Evolutionary conservation across 2,888 invertebrate species (phyloP).

Genomic region (Erpobdella octoculata): DNA sequence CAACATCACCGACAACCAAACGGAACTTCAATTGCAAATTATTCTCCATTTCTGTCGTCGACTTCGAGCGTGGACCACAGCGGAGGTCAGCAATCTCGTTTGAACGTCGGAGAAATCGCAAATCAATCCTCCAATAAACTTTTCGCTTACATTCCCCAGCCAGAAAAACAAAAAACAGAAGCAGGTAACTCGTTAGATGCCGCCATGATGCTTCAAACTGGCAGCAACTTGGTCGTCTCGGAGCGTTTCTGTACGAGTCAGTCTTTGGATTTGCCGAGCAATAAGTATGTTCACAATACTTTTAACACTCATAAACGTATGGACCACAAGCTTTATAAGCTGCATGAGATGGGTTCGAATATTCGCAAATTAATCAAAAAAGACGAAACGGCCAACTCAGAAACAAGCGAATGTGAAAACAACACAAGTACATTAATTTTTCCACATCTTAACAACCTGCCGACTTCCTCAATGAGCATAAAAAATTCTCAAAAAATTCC

Average conservation of each 20-base stretch:
- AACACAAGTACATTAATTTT: too few relatives aligned
- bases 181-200: neutral
- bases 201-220: neutral
- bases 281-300: too few relatives aligned
- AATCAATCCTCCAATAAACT: neutral
- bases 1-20: too few relatives aligned
- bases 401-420: too few relatives aligned
- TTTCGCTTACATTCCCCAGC: too few relatives aligned
- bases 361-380: neutral
- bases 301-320: neutral
- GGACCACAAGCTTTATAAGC: neutral
- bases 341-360: conserved; percentile 2
- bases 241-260: neutral
- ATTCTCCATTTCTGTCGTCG: too few relatives aligned
- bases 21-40: too few relatives aligned
- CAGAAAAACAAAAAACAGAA: conserved; percentile 1
- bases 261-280: neutral
- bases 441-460: neutral
- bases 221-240: neutral
- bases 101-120: neutral
- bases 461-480: neutral
- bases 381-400: neutral
- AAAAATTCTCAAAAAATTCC: neutral
- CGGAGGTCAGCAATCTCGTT: neutral
- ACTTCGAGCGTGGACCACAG: neutral